A percentile compares a stretch with the other conserved stretches of the same genome.
These are phyloP conservation scores for Poeciliopsis presidionis DNA, from an alignment of 2,797 vertebrate species.

Conservation along the genomic window DNA sequence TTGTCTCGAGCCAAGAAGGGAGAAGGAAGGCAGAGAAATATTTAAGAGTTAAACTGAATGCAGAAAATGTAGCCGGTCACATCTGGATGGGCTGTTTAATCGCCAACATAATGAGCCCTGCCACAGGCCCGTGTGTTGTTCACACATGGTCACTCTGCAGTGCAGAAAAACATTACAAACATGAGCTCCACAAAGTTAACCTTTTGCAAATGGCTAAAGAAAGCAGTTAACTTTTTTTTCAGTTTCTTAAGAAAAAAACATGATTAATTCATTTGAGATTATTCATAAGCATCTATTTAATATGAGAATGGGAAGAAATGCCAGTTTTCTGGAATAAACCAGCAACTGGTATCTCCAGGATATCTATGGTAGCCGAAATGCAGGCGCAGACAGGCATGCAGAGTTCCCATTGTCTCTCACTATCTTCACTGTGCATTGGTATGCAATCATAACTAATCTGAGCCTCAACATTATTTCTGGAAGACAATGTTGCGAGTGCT, in stretches of 20 bases:
- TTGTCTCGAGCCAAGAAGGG: neutral
- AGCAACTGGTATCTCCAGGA: neutral
- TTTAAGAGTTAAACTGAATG: neutral
- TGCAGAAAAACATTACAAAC: neutral
- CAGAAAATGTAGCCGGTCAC: neutral
- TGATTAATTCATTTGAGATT: neutral
- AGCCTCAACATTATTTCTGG: conserved; percentile 1
- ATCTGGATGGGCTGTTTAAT: conserved; percentile 1
- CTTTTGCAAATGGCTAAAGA: neutral
- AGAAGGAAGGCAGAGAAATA: conserved; percentile 3
- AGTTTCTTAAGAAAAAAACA: neutral
- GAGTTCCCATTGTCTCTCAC: conserved; percentile 1
- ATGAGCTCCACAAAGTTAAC: neutral
- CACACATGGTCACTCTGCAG: neutral
- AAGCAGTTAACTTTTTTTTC: neutral
- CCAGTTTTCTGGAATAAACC: neutral
- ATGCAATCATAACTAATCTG: neutral
- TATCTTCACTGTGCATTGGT: conserved; percentile 15
- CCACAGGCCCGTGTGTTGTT: neutral
- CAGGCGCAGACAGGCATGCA: neutral
- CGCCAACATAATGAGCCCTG: conserved; percentile 1
- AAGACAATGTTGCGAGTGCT: neutral
- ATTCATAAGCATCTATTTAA: neutral
- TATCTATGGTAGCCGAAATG: neutral
- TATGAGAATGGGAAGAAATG: neutral